Conservation (phyloP, 2,797 vertebrate species). For the Varecia variegata region DNA sequence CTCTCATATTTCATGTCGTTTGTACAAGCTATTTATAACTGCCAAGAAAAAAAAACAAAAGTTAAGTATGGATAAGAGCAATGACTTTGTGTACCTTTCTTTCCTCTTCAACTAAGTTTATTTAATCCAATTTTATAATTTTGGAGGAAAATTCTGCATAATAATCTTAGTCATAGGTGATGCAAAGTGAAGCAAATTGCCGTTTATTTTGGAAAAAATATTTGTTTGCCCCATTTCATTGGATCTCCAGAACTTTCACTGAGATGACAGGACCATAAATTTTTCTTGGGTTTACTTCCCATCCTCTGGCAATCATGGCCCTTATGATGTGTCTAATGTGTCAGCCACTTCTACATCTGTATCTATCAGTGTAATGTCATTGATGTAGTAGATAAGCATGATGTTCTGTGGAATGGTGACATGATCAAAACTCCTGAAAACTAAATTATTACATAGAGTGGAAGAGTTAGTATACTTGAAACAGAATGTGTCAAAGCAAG, state of each 20-base stretch:
- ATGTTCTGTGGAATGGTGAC: background rate
- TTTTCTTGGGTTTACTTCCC: background rate
- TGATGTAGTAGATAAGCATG: background rate
- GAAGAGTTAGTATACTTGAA: background rate
- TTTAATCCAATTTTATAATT: background rate
- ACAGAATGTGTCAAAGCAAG: background rate
- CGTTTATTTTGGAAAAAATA: background rate
- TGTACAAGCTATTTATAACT: background rate
- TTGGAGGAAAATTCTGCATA: background rate
- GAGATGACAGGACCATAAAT: background rate
- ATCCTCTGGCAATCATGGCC: no score
- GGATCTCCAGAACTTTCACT: background rate
- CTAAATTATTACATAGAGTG: background rate
- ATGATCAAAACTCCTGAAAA: background rate
- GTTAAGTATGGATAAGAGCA: background rate
- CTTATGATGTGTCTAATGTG: background rate
- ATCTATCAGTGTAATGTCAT: background rate
- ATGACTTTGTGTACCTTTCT: background rate
- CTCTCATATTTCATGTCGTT: background rate
- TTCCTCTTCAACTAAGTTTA: background rate
- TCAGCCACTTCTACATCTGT: background rate
- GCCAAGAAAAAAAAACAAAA: background rate
- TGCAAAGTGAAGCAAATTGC: background rate
- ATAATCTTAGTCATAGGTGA: background rate
- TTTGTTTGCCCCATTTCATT: background rate